These are phyloP conservation scores for Leucoptera coffeella DNA, from an alignment of 2,888 invertebrate genomes.

Conservation along the genomic window DNA sequence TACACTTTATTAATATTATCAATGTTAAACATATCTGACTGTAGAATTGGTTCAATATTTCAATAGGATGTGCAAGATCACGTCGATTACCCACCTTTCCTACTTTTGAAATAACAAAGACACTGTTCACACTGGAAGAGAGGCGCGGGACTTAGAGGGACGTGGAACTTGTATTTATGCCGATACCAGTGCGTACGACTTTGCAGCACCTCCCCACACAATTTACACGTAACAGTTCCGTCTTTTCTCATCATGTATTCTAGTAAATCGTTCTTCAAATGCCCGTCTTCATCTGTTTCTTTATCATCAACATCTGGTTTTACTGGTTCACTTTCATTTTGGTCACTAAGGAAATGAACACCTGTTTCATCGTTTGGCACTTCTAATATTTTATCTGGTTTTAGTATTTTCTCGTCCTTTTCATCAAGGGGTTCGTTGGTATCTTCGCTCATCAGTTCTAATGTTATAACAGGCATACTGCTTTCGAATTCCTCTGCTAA, in stretches of 20 bases:
- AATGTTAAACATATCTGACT: too few species aligned
- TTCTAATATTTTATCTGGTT: background rate
- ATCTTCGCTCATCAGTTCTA: conserved; percentile 24
- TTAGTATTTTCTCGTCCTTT: background rate
- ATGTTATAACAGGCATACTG: conserved; percentile 30
- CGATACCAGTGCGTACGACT: conserved; percentile 74
- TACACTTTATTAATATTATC: too few species aligned
- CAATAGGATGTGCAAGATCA: too few species aligned
- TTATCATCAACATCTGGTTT: background rate
- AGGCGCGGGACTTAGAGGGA: conserved; percentile 56
- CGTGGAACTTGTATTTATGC: conserved; percentile 72
- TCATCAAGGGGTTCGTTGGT: conserved; percentile 5
- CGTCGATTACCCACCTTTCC: conserved; percentile 25
- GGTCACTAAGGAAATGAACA: conserved; percentile 21
- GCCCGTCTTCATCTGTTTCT: background rate
- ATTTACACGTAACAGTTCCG: conserved; percentile 68
- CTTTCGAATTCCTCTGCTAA: conserved; percentile 21
- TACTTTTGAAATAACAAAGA: conserved; percentile 66
- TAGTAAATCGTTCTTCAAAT: conserved; percentile 37
- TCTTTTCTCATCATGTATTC: conserved; percentile 66
- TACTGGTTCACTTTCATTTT: conserved; percentile 9
- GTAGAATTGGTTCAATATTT: too few species aligned
- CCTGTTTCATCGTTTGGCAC: conserved; percentile 8
- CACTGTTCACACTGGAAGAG: conserved; percentile 70
- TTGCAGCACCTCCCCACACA: conserved; percentile 68